A percentile compares a stretch with the other conserved stretches of the same genome.
phyloP scores from a whole-genome alignment of 2,113 vertebrate genomes.

The Rhipidura dahli region DNA sequence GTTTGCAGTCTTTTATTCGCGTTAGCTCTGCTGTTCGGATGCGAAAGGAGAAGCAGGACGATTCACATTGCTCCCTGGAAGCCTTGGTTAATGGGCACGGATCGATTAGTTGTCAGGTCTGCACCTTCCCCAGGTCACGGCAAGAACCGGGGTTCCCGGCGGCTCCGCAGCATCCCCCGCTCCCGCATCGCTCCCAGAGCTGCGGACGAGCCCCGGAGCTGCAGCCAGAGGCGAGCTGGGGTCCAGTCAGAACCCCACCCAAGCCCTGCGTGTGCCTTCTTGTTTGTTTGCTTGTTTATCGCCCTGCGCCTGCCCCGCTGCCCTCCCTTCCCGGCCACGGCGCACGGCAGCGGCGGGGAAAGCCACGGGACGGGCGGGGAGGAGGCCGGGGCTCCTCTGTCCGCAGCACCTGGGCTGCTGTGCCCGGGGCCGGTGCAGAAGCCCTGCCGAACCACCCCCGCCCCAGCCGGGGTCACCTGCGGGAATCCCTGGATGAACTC shows the following conservation, averaged over 20 bases:
- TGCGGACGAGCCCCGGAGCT: not conserved
- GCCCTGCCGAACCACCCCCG: not conserved
- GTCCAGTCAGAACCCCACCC: not conserved
- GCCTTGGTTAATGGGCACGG: not conserved
- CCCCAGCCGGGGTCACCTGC: not conserved
- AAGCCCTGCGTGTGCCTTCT: too few relatives aligned
- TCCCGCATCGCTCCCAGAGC: not conserved
- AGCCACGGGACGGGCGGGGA: fast-evolving
- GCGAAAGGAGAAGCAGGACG: not conserved
- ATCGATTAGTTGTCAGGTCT: slow-evolving; percentile 9
- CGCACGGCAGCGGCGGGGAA: fast-evolving
- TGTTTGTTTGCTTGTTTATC: not conserved
- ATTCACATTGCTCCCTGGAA: not conserved
- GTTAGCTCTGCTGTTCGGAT: not conserved
- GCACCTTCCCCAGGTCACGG: not conserved
- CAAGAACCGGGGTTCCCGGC: not conserved
- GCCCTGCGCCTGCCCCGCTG: not conserved
- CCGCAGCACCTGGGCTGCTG: not conserved
- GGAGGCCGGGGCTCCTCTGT: not conserved
- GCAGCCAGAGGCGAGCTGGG: not conserved
- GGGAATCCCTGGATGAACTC: not conserved
- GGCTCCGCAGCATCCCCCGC: not conserved
- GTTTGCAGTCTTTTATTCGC: not conserved
- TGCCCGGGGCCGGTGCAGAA: fast-evolving
- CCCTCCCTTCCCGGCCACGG: fast-evolving